These are phyloP conservation scores for Patella depressa DNA, from an alignment of 2,888 invertebrate species.

Conservation along the genomic window DNA sequence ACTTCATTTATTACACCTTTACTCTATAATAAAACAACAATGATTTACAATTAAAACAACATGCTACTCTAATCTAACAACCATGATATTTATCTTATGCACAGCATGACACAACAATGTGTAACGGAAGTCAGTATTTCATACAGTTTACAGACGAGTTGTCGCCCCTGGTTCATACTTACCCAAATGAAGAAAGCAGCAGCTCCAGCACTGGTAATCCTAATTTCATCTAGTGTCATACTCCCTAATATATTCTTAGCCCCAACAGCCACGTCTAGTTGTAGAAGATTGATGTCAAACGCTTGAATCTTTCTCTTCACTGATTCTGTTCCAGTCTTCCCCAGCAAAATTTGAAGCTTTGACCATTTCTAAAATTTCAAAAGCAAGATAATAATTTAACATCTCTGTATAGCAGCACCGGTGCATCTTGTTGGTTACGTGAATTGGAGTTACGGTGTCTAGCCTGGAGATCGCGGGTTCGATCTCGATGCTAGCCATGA, in stretches of 20 bases:
- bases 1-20: conserved; percentile 39
- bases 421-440: too few species aligned
- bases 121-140: too few species aligned
- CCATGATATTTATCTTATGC: not conserved
- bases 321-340: conserved; percentile 65
- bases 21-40: conserved; percentile 26
- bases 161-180: conserved; percentile 28
- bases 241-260: conserved; percentile 54
- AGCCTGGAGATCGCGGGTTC: too few species aligned
- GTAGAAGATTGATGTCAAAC: conserved; percentile 55
- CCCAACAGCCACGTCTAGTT: conserved; percentile 49
- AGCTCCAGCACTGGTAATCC: conserved; percentile 64
- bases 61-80: not conserved
- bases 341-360: conserved; percentile 61
- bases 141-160: not conserved
- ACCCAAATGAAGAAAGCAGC: conserved; percentile 69
- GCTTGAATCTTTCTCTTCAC: conserved; percentile 62
- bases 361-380: conserved; percentile 58
- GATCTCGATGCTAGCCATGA: too few species aligned
- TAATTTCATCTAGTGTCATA: conserved; percentile 58
- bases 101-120: not conserved
- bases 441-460: not conserved
- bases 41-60: not conserved
- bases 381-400: not conserved
- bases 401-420: not conserved